phyloP scores from a whole-genome alignment of 2,888 invertebrate genomes.

The Eurytoma californica region DNA sequence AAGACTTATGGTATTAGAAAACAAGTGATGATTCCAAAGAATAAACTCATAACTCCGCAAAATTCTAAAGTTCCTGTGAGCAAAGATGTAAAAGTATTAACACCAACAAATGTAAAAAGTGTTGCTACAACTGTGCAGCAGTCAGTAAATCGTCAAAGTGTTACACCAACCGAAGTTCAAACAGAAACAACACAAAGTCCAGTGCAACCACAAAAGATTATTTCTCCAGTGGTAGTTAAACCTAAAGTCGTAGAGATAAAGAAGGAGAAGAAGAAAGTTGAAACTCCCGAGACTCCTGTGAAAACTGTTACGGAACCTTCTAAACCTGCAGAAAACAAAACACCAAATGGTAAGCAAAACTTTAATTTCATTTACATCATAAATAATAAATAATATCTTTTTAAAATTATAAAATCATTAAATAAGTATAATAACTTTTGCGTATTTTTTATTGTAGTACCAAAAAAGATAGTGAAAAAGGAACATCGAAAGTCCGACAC shows the following conservation, averaged over 20 bases:
- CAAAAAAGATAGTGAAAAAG: conserved; percentile 69
- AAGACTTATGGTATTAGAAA: conserved; percentile 66
- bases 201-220: conserved; percentile 28
- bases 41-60: conserved; percentile 56
- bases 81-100: conserved; percentile 66
- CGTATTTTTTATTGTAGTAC: conserved; percentile 56
- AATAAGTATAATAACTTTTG: neutral
- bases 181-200: conserved; percentile 53
- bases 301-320: conserved; percentile 60
- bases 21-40: conserved; percentile 64
- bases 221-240: conserved; percentile 62
- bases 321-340: conserved; percentile 62
- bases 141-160: conserved; percentile 48
- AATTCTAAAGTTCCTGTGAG: conserved; percentile 53
- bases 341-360: conserved; percentile 54
- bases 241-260: conserved; percentile 66
- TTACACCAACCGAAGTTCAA: conserved; percentile 53
- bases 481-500: conserved; percentile 79
- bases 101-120: conserved; percentile 50
- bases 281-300: conserved; percentile 55
- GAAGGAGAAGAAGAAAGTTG: conserved; percentile 68
- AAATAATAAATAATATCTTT: no score
- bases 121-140: conserved; percentile 36
- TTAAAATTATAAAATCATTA: neutral
- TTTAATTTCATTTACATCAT: neutral